Conservation (phyloP, 2,888 invertebrate genomes). For the Pimpla rufipes region DNA sequence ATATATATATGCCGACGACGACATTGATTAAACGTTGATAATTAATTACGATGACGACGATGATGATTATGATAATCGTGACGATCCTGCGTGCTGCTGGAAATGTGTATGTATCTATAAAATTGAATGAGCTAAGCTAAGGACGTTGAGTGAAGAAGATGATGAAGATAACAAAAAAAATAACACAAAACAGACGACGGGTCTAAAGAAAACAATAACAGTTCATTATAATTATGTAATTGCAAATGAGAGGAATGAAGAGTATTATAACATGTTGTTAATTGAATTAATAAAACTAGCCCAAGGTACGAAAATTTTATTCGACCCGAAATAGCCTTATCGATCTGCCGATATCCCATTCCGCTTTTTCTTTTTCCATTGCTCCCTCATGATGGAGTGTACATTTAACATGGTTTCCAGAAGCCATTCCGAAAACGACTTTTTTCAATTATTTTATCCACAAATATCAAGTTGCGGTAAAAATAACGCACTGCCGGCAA, state of each 20-base stretch:
- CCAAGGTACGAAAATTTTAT: constrained; percentile 79
- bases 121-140: constrained; percentile 80
- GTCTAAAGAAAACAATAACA: constrained; percentile 82
- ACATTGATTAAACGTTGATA: constrained; percentile 58
- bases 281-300: constrained; percentile 85
- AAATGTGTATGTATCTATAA: constrained; percentile 78
- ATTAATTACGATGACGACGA: constrained; percentile 59
- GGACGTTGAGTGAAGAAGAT: constrained; percentile 69
- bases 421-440: too few species aligned
- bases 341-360: neutral
- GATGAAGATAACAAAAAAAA: constrained; percentile 54
- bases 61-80: constrained; percentile 71
- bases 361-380: too few species aligned
- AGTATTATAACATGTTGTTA: constrained; percentile 85
- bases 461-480: too few species aligned
- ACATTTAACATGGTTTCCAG: too few species aligned
- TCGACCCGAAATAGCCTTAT: constrained; percentile 26
- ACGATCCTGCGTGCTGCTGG: constrained; percentile 77
- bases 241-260: constrained; percentile 84
- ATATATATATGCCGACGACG: constrained; percentile 66
- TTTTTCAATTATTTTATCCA: too few species aligned
- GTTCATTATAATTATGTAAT: constrained; percentile 82
- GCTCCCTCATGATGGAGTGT: too few species aligned
- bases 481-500: too few species aligned
- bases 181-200: constrained; percentile 80